Evolutionary conservation across 2,113 vertebrate species (phyloP).

Genomic region (Tupaia chinensis): DNA sequence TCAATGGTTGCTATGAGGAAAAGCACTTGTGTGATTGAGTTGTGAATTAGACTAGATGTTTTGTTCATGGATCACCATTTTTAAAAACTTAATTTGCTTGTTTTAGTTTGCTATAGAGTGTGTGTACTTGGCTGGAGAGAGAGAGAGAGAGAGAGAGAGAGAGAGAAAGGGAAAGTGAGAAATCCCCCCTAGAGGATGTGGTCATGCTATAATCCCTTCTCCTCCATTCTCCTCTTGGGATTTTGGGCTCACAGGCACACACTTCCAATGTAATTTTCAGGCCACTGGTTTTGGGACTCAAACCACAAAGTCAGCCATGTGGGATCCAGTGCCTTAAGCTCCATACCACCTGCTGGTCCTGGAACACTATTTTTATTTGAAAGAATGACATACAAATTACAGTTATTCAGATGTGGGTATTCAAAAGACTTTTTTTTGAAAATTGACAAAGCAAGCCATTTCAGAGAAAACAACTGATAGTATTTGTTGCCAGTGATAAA

Average conservation of each 20-base stretch:
- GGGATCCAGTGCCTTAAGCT: too few species aligned
- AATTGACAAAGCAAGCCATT: background rate
- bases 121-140: too few species aligned
- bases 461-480: background rate
- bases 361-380: slow-evolving; percentile 27
- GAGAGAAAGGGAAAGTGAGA: too few species aligned
- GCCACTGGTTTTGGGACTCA: too few species aligned
- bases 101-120: too few species aligned
- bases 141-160: too few species aligned
- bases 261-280: too few species aligned
- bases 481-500: slow-evolving; percentile 30
- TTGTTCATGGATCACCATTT: background rate
- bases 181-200: too few species aligned
- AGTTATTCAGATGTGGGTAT: slow-evolving; percentile 44
- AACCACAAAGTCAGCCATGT: too few species aligned
- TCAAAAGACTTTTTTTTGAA: slow-evolving; percentile 48
- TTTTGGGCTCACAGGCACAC: too few species aligned
- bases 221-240: too few species aligned
- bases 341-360: background rate
- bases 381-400: slow-evolving; percentile 28
- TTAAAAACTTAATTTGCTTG: background rate
- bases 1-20: background rate
- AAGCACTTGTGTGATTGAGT: background rate
- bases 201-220: too few species aligned
- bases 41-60: background rate